A percentile compares a stretch with the other conserved stretches of the same genome.
These are phyloP conservation scores for Melipona quadrifasciata DNA, from an alignment of 1,140 invertebrate species.

Conservation along the genomic window DNA sequence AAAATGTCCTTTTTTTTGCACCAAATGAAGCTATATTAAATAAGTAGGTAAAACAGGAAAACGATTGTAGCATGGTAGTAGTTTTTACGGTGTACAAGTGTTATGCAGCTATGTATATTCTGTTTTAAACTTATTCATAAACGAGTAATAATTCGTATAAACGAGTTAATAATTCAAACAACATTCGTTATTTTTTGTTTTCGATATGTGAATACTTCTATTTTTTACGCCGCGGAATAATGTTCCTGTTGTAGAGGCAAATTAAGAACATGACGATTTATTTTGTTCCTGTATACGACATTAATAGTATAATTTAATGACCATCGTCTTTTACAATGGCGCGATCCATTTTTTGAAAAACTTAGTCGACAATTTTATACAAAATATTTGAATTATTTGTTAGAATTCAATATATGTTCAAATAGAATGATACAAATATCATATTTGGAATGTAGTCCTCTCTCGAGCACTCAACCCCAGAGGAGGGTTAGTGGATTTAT, in stretches of 20 bases:
- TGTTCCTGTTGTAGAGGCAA: constrained; percentile 64
- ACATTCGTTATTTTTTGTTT: constrained; percentile 46
- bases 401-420: constrained; percentile 25
- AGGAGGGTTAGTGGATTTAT: constrained; percentile 78
- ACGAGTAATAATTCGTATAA: too few relatives aligned
- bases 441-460: constrained; percentile 72
- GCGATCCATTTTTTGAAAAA: constrained; percentile 49
- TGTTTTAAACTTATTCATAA: neutral
- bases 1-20: neutral
- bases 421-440: constrained; percentile 50
- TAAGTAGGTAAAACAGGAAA: constrained; percentile 13
- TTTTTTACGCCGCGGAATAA: constrained; percentile 53
- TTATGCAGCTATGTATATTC: neutral
- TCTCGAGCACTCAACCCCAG: constrained; percentile 77
- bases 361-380: constrained; percentile 56
- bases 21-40: constrained; percentile 4
- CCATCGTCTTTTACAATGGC: neutral
- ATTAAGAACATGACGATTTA: constrained; percentile 58
- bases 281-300: constrained; percentile 62
- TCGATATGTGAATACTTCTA: constrained; percentile 37
- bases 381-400: constrained; percentile 57
- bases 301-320: constrained; percentile 42
- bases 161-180: constrained; percentile 24
- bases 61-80: constrained; percentile 5
- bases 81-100: neutral